Evolutionary conservation across 2,888 invertebrate species (phyloP).

Genomic region (Hemaris fuciformis): DNA sequence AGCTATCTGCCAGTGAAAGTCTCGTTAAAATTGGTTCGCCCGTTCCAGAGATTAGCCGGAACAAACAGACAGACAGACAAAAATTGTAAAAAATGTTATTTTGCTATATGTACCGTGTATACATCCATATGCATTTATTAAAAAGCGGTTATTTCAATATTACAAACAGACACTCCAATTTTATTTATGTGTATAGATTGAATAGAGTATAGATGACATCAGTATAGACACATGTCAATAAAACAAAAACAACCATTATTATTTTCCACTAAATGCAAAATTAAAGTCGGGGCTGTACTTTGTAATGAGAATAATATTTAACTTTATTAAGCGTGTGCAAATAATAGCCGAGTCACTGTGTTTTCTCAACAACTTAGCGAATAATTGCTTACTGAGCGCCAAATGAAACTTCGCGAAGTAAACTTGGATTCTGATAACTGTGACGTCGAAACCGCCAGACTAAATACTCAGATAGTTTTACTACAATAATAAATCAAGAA

Average conservation of each 20-base stretch:
- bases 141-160: too few species aligned
- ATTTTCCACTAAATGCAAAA: neutral
- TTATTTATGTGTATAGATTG: too few species aligned
- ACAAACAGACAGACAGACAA: too few species aligned
- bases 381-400: slow-evolving; percentile 44
- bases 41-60: too few species aligned
- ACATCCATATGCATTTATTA: too few species aligned
- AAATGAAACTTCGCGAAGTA: slow-evolving; percentile 41
- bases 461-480: slow-evolving; percentile 65
- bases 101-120: too few species aligned
- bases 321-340: neutral
- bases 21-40: too few species aligned
- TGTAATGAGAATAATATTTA: neutral
- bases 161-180: too few species aligned
- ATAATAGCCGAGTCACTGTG: neutral
- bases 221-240: too few species aligned
- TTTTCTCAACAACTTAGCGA: slow-evolving; percentile 16
- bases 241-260: neutral
- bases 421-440: slow-evolving; percentile 49
- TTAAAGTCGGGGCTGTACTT: neutral
- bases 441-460: slow-evolving; percentile 57
- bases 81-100: too few species aligned
- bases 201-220: too few species aligned
- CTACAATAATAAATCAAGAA: slow-evolving; percentile 67
- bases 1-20: too few species aligned